These are phyloP conservation scores for Muschampia plurimacula DNA, from an alignment of 2,888 invertebrate genomes.

Conservation along the genomic window DNA sequence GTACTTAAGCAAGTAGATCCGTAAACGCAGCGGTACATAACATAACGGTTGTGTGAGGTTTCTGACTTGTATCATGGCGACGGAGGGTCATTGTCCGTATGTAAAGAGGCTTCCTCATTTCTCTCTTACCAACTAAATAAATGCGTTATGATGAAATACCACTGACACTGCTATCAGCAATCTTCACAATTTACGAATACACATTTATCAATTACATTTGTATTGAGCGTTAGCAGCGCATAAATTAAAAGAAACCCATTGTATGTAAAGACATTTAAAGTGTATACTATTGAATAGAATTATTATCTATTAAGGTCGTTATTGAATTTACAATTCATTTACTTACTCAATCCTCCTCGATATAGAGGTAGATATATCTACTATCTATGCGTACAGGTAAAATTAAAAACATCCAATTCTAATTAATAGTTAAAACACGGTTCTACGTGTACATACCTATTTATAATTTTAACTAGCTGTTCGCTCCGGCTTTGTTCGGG, in stretches of 20 bases:
- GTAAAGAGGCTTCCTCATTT: constrained; percentile 19
- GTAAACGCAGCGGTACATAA: neutral
- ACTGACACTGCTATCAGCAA: neutral
- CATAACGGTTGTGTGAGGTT: neutral
- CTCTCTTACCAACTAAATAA: constrained; percentile 14
- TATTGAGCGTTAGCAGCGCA: neutral
- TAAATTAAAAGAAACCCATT: neutral
- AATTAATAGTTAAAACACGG: too few species aligned
- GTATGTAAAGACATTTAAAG: neutral
- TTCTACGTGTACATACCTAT: too few species aligned
- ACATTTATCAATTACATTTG: neutral
- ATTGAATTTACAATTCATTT: too few species aligned
- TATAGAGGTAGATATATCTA: too few species aligned
- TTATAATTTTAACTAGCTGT: too few species aligned
- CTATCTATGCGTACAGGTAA: too few species aligned
- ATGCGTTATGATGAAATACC: constrained; percentile 2
- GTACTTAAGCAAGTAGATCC: neutral
- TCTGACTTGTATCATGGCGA: constrained; percentile 6
- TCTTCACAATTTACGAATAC: neutral
- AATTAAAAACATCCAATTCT: too few species aligned
- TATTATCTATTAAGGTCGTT: neutral
- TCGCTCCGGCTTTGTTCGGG: too few species aligned
- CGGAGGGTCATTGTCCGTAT: constrained; percentile 24
- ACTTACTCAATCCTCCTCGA: too few species aligned
- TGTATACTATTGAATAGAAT: neutral